Evolutionary conservation across 2,888 invertebrate species (phyloP).

Genomic region (Crematogaster levior): DNA sequence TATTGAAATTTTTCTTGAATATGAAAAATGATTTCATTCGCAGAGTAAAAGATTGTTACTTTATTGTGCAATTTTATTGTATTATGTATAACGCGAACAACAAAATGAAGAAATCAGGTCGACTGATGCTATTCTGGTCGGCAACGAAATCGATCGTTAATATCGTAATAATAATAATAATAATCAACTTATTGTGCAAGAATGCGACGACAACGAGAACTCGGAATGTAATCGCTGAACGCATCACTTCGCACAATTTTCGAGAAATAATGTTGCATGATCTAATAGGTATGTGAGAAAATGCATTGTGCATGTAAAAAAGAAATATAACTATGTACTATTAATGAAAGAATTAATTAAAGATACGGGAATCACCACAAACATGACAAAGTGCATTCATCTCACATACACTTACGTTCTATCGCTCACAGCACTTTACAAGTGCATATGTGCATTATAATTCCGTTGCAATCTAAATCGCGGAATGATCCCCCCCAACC

Average conservation of each 20-base stretch:
- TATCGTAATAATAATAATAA: too few relatives aligned
- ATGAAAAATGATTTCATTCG: background rate
- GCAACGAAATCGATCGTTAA: background rate
- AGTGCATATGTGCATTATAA: background rate
- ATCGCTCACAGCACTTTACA: background rate
- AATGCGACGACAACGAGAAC: background rate
- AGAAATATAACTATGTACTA: background rate
- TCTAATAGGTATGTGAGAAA: conserved; percentile 24
- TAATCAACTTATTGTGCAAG: background rate
- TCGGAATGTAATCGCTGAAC: background rate
- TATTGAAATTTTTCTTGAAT: conserved; percentile 16
- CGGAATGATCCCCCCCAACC: background rate
- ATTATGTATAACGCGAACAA: background rate
- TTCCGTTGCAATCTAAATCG: conserved; percentile 3
- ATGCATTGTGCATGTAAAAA: background rate
- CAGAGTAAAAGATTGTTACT: background rate
- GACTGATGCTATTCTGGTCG: background rate
- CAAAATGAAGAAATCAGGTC: background rate
- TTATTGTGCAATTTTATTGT: background rate
- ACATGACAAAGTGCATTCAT: conserved; percentile 19
- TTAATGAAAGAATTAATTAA: background rate
- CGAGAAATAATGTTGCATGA: background rate
- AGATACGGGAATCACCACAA: background rate
- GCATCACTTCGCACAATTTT: background rate
- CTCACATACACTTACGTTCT: background rate